These are phyloP conservation scores for Drosophila melanosoma DNA, from an alignment of 2,888 invertebrate species.

Conservation along the genomic window DNA sequence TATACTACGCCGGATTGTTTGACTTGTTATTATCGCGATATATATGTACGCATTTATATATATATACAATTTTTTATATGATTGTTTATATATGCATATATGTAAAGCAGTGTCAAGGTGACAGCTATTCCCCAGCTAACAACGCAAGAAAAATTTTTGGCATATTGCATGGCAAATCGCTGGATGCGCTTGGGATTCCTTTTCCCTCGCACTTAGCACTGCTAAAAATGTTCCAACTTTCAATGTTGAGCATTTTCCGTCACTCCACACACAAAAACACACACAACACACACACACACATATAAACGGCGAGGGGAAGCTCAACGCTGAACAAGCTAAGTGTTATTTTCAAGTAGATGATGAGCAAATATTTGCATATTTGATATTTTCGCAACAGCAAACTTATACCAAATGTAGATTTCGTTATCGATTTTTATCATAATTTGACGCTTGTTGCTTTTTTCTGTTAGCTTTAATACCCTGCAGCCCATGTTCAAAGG, in stretches of 20 bases:
- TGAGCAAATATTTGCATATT: conserved; percentile 76
- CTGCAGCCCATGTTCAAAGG: conserved; percentile 10
- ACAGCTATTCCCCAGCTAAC: conserved; percentile 48
- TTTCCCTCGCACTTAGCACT: conserved; percentile 39
- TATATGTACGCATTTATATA: background rate
- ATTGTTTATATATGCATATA: background rate
- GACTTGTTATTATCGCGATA: conserved; percentile 53
- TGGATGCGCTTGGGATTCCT: conserved; percentile 43
- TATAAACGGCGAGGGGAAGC: background rate
- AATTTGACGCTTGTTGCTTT: conserved; percentile 28
- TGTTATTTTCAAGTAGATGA: conserved; percentile 75
- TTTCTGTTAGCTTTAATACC: conserved; percentile 23
- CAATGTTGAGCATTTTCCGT: conserved; percentile 58
- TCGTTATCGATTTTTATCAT: conserved; percentile 70
- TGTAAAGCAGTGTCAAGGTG: conserved; percentile 60
- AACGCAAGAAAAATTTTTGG: conserved; percentile 12
- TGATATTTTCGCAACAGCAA: conserved; percentile 78
- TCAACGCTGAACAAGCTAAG: conserved; percentile 36
- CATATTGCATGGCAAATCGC: conserved; percentile 55
- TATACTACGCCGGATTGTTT: conserved; percentile 54
- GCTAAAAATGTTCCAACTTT: conserved; percentile 49
- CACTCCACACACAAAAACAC: conserved; percentile 7
- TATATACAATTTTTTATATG: background rate
- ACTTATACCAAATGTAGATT: conserved; percentile 73
- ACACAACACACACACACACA: conserved; percentile 7